Evolutionary conservation across 2,888 invertebrate species (phyloP).

Genomic region (Laspeyria flexula): DNA sequence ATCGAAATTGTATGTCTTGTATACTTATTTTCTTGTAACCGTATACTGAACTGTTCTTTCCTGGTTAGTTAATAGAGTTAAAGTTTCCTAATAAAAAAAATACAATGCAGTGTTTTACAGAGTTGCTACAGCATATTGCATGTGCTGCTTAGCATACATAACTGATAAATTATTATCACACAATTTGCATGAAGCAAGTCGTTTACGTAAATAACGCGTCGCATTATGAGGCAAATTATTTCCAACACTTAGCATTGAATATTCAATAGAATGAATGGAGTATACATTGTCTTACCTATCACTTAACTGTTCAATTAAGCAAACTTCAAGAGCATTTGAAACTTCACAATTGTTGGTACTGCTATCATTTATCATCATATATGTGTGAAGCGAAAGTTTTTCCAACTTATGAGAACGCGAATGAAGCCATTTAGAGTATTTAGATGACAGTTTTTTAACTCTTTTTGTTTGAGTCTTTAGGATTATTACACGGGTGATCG

Average conservation of each 20-base stretch:
- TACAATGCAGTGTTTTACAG: no score
- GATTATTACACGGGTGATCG: slow-evolving; percentile 12
- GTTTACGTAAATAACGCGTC: neutral
- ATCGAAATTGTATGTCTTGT: no score
- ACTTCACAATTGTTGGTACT: slow-evolving; percentile 24
- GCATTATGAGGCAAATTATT: slow-evolving; percentile 2
- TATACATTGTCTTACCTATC: slow-evolving; percentile 19
- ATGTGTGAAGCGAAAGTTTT: slow-evolving; percentile 16
- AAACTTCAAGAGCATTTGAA: slow-evolving; percentile 30
- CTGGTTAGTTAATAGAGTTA: no score
- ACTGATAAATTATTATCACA: no score
- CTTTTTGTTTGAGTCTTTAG: slow-evolving; percentile 3
- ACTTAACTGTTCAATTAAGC: slow-evolving; percentile 40
- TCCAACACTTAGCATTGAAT: slow-evolving; percentile 10
- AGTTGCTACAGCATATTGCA: no score
- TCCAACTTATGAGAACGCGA: slow-evolving; percentile 3
- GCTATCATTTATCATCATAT: slow-evolving; percentile 10
- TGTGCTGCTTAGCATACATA: no score
- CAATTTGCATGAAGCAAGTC: neutral
- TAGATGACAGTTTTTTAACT: slow-evolving; percentile 19
- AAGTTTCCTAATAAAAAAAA: no score
- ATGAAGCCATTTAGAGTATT: slow-evolving; percentile 15
- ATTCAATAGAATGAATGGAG: slow-evolving; percentile 13
- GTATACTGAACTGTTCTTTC: no score
- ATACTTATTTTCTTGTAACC: no score